Evolutionary conservation across 2,113 vertebrate genomes (phyloP), one percentile per base, ranked within the genome.

Genomic region (Cricetomys ansorgei): DNA sequence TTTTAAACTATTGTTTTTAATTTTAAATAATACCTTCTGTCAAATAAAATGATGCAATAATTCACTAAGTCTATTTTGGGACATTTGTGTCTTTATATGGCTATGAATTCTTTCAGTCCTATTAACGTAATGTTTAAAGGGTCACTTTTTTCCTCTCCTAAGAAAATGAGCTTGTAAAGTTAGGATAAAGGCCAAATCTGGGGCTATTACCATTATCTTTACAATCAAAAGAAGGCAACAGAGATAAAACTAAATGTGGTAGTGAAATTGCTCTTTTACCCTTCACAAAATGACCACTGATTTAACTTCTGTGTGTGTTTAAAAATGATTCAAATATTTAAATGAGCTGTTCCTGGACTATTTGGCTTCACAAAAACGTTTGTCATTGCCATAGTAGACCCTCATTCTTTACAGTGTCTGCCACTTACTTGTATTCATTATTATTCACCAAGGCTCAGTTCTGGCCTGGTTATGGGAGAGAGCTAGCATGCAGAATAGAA

Each of bases 401-500:
- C 69, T 70, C 45, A 92, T 92, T 45, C 43, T 96, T 88, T 92
- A 88, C 5, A 94, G 40, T 97, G 80, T 80, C 62, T 93, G 69
- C n/a, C 88, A 97, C 76, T 97, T 89, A 45, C 76, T 97, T 89
- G 40, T 72, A 95, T 89, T 55, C 62, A 50, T 94, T 96, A 92
- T 89, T 98, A 95, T 85, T 96, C 79, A 97, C 92, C 15, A 70
- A 96, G 89, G 34, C 93, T 55, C 67, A 90, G 34, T 97, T 96
- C 69, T 94, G 77, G 70, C 83, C n/a, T 84, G 77, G 62, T 88
- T 96, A 64, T 53, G 62, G 70, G 53, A 94, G 88, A 93, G 48
- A 43, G 45, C 67, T 34, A 79, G 84, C n/a, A 59, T 45, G 69
- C 50, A 53, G 81, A 88, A 94, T 50, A 57, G 85, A 88, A 94